These are phyloP conservation scores for Macrotrachela quadricornifera DNA, from an alignment of 1,140 invertebrate genomes.

Conservation along the genomic window DNA sequence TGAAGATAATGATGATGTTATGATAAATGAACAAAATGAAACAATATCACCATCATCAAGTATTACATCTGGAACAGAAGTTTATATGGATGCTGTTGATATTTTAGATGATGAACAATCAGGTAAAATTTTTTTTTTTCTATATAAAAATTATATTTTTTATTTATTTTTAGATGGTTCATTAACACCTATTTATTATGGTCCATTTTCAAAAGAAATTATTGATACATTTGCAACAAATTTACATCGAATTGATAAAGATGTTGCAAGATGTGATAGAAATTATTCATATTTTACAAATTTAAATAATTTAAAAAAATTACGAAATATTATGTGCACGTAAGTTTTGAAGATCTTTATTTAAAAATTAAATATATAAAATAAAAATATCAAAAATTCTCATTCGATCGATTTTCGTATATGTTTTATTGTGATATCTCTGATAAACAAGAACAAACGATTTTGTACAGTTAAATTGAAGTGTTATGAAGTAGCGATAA, in stretches of 20 bases:
- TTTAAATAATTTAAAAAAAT: conserved; percentile 63
- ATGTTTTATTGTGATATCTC: too few species aligned
- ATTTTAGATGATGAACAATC: neutral
- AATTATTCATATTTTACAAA: conserved; percentile 70
- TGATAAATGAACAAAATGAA: too few species aligned
- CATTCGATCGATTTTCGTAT: neutral
- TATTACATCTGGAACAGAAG: neutral
- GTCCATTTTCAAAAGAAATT: conserved; percentile 6
- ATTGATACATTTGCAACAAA: conserved; percentile 67
- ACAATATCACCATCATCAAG: neutral
- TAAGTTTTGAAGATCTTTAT: conserved; percentile 21
- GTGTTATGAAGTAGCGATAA: too few species aligned
- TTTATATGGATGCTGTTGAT: neutral
- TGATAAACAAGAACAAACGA: too few species aligned
- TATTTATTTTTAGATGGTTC: too few species aligned
- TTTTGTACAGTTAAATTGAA: too few species aligned
- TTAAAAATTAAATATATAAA: too few species aligned
- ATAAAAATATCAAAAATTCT: neutral
- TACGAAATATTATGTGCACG: conserved; percentile 89
- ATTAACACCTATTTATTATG: neutral
- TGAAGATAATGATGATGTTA: too few species aligned
- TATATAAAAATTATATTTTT: too few species aligned
- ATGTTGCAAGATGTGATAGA: conserved; percentile 75
- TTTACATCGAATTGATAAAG: conserved; percentile 79
- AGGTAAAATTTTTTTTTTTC: neutral